phyloP scores from a whole-genome alignment of 2,888 invertebrate genomes.

The Leptura quadrifasciata region DNA sequence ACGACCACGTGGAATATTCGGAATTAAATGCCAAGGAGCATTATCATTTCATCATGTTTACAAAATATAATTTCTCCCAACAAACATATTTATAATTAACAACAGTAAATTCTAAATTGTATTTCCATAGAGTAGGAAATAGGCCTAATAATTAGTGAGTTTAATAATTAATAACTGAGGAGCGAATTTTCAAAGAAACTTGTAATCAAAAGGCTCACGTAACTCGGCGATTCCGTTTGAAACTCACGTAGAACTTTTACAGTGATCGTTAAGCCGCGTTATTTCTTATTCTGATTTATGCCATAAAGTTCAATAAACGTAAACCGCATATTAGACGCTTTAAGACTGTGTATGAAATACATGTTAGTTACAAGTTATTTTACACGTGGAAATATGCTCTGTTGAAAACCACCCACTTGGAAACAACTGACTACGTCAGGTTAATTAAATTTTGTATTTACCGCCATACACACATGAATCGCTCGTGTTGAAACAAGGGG shows the following conservation, averaged over 20 bases:
- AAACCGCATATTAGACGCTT: conserved; percentile 5
- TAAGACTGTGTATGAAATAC: conserved; percentile 7
- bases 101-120: not conserved
- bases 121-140: not conserved
- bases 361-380: conserved; percentile 7
- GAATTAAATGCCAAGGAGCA: not conserved
- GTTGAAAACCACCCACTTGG: no score
- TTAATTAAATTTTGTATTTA: no score
- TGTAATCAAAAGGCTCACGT: not conserved
- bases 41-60: not conserved
- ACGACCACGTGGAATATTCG: not conserved
- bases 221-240: conserved; percentile 26
- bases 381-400: not conserved
- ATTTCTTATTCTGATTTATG: conserved; percentile 31
- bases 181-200: conserved; percentile 19
- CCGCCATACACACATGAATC: no score
- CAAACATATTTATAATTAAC: conserved; percentile 1
- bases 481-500: no score
- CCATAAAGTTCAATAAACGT: conserved; percentile 12
- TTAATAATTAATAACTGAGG: conserved; percentile 21
- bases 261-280: conserved; percentile 5
- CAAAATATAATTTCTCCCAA: not conserved
- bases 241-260: conserved; percentile 18
- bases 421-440: no score
- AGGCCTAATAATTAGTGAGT: conserved; percentile 15